A percentile compares a stretch with the other conserved stretches of the same genome.
Evolutionary conservation across 2,797 vertebrate genomes (phyloP).

Genomic region (Carcharodon carcharias): DNA sequence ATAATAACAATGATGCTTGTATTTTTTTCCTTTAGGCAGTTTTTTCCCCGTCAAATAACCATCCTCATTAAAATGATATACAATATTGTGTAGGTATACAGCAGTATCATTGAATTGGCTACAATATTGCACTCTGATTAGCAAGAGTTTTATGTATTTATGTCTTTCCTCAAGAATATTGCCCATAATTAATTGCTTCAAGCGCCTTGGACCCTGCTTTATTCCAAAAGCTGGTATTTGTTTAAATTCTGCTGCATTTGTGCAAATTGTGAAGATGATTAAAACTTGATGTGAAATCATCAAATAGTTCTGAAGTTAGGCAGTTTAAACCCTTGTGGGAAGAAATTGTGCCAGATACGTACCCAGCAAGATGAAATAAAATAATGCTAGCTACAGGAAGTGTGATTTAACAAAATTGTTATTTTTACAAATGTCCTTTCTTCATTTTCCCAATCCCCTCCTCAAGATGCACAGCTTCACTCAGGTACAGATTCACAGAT

Average conservation of each 20-base stretch:
- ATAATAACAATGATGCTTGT: slow-evolving; percentile 13
- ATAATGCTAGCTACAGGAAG: neutral
- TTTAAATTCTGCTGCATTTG: neutral
- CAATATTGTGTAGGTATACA: neutral
- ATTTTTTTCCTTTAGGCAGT: neutral
- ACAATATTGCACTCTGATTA: neutral
- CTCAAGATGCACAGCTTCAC: neutral
- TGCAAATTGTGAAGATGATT: neutral
- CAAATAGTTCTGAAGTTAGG: neutral
- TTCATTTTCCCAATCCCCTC: neutral
- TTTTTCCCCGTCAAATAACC: neutral
- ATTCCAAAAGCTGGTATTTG: neutral
- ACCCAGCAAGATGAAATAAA: neutral
- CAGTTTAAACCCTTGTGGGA: neutral
- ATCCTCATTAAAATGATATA: neutral
- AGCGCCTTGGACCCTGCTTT: neutral
- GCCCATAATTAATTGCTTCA: neutral
- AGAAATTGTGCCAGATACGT: neutral
- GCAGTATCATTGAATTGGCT: neutral
- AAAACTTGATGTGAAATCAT: neutral
- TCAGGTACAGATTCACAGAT: neutral
- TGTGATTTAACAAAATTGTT: neutral
- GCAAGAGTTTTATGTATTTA: neutral
- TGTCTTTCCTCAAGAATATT: neutral
- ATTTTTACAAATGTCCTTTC: neutral